Percentiles rank a stretch among this genome's conserved stretches.
These are phyloP conservation scores for Zaprionus vittiger DNA, from an alignment of 1,140 invertebrate species.

Conservation along the genomic window DNA sequence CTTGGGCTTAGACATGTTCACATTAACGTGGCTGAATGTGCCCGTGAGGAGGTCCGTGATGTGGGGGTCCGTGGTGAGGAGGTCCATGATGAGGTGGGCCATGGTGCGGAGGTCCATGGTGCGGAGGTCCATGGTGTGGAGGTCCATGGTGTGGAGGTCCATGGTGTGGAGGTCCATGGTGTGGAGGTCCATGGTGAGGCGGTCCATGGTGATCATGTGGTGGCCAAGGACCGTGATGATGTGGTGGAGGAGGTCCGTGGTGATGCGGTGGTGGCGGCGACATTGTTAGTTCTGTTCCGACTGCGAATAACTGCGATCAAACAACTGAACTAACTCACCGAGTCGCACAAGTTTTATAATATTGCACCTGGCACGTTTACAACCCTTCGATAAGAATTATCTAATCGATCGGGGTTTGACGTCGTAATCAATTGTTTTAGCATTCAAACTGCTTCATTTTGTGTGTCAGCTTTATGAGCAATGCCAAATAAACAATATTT, in stretches of 20 bases:
- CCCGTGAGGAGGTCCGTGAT: constrained; percentile 16
- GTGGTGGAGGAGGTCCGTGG: constrained; percentile 20
- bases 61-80: constrained; percentile 21
- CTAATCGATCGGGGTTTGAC: constrained; percentile 35
- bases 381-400: constrained; percentile 33
- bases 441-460: constrained; percentile 8
- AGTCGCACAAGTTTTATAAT: constrained; percentile 37
- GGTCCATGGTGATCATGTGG: constrained; percentile 32
- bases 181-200: background rate
- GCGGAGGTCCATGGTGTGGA: constrained; percentile 15
- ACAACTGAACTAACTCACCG: constrained; percentile 20
- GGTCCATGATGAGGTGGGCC: constrained; percentile 22
- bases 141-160: constrained; percentile 33
- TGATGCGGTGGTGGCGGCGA: constrained; percentile 21
- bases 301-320: constrained; percentile 8
- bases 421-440: constrained; percentile 25
- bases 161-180: constrained; percentile 23
- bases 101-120: constrained; percentile 24
- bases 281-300: constrained; percentile 9
- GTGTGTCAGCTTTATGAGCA: constrained; percentile 26
- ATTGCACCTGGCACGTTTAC: constrained; percentile 18
- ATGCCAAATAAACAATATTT: constrained; percentile 12
- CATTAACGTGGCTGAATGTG: constrained; percentile 44
- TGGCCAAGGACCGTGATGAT: constrained; percentile 21
- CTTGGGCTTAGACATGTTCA: background rate